A percentile compares a stretch with the other conserved stretches of the same genome.
Conservation (phyloP, 2,888 invertebrate genomes). For the Tethea ocularis region DNA sequence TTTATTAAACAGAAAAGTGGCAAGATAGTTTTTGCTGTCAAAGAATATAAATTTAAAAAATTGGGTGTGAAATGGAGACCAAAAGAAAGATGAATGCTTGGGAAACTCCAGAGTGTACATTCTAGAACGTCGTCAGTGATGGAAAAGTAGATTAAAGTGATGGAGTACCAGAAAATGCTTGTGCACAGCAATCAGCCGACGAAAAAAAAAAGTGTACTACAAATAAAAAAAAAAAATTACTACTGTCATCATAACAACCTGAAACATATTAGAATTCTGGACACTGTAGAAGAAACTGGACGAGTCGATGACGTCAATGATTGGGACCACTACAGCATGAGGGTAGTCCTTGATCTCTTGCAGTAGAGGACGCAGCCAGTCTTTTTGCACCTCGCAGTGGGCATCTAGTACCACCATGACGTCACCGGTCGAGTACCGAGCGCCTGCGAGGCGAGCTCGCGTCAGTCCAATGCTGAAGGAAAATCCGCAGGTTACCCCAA, state of each 20-base stretch:
- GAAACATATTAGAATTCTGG: conserved; percentile 76
- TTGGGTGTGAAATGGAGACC: not conserved
- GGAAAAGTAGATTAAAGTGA: not conserved
- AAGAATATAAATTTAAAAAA: not conserved
- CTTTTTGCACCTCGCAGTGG: conserved; percentile 92
- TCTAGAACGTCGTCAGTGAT: not conserved
- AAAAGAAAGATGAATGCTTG: not conserved
- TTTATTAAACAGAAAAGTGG: not conserved
- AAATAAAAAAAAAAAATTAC: conserved; percentile 9
- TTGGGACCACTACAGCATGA: conserved; percentile 94
- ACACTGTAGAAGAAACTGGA: conserved; percentile 89
- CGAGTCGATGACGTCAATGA: conserved; percentile 97
- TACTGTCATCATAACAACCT: conserved; percentile 48
- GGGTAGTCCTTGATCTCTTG: conserved; percentile 86
- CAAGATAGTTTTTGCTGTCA: not conserved
- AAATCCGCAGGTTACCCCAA: not conserved
- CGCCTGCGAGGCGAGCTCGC: conserved; percentile 94
- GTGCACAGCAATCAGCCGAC: conserved; percentile 8
- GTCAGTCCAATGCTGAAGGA: conserved; percentile 89
- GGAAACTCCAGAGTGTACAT: not conserved
- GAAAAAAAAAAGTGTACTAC: conserved; percentile 16
- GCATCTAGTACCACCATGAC: conserved; percentile 95
- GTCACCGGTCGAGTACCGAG: conserved; percentile 90
- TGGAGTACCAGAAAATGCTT: not conserved
- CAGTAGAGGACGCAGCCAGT: conserved; percentile 95